Evolutionary conservation across 2,888 invertebrate species (phyloP), one percentile per base, ranked within the genome.

Genomic region (Perdita meconis): DNA sequence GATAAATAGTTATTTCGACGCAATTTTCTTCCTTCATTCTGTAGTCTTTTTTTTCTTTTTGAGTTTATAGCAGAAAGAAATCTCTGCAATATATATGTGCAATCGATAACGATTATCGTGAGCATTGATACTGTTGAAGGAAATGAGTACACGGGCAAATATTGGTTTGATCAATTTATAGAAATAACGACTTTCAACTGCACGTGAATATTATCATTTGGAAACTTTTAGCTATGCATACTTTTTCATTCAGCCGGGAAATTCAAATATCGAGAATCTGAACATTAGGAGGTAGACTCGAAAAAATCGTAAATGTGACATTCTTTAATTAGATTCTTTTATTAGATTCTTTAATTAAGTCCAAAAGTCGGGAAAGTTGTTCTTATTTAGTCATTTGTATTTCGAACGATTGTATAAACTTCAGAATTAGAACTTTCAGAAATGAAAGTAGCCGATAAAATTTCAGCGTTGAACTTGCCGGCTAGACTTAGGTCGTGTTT

Each of bases 91-190:
- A 10, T 13, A 22, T 24, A 16, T 30, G 42, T 2, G 6, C 30
- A n/a, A 40, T 57, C 8, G 57, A 51, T 57, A 66, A 56, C n/a
- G 16, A n/a, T 24, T 13, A 57, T 68, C 44, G 55, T 53, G 26
- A 19, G 53, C 44, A 67, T 36, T 34, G n/a, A 44, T 60, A 53
- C 38, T 44, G 53, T 42, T 22, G 6, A 24, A 13, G n/a, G 13
- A 30, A 42, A 42, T 4, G 13, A 36, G 50, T 19, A 50, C 22
- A 40, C n/a, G 0, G 10, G 10, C 51, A 47, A 64, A 64, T 30
- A 56, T 56, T 56, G 12, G 8, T 19, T 13, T 4, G 51, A 60
- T 51, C 50, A 60, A 38, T 50, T n/a, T n/a, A n/a, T n/a, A n/a
- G 13, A 4, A 16, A 8, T n/a, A 26, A 56, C 12, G 56, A n/a